Base-by-base conservation (phyloP, 2,888 invertebrate species). In the Aquatica leii region DNA sequence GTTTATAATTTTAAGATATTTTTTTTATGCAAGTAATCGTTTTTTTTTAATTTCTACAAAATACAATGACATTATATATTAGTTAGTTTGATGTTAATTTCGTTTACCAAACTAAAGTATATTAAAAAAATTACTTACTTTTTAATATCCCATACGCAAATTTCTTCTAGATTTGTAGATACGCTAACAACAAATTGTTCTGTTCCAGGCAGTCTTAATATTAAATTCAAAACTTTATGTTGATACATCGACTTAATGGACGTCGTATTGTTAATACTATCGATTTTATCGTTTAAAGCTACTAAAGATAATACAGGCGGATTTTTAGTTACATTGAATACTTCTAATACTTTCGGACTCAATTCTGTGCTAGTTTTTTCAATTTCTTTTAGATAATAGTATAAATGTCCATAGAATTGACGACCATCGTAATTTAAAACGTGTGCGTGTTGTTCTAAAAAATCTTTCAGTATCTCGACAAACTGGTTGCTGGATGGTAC, bases 101-200 rank as follows among this genome's bases (percentile, higher is more conserved):
- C 9, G 9, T 2, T 11, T 37, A 37, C 14, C 37, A 37, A 6
- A 12, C 9, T 37, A 37, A 37, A 37, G 24, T 24, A 24, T 24
- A 4, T 6, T 24, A 24, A 4, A 24, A n/a, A n/a, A 20, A 48
- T 20, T 56, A 73, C 78, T 77, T 77, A 87, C 80, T 83, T 85
- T 69, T 84, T 82, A 12, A 92, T 87, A 83, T 94, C 90, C 93
- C 94, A 94, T 6, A 95, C 92, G 72, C 88, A 88, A 40, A 95
- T 88, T 80, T 93, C 92, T 71, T 92, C 91, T 8, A 88, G 81
- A 56, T 88, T 87, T 0, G 92, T 91, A 1, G 90, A 89, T 18
- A 94, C 84, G 0, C 91, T 91, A 9, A 92, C 90, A 24, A 93
- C 87, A 78, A 88, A 92, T 76, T 89, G 87, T 46, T 90, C 88